These are phyloP conservation scores for Mus spicilegus DNA, from an alignment of 2,113 vertebrate species.

Conservation along the genomic window DNA sequence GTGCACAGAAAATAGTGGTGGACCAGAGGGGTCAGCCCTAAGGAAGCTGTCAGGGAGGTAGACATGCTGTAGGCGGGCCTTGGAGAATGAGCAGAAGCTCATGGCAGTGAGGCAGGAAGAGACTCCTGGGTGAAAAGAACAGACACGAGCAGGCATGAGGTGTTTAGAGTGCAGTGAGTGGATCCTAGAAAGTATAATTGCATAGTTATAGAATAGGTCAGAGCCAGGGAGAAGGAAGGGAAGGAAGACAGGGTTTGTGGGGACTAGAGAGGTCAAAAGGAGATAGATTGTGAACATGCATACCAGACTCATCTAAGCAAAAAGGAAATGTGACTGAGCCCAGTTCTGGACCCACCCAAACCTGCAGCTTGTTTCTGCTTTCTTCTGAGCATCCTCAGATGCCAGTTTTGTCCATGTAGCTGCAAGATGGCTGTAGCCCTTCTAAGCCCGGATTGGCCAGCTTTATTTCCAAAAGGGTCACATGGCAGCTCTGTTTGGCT, in stretches of 20 bases:
- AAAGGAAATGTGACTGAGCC: not conserved
- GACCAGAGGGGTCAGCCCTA: not conserved
- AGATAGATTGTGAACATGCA: not conserved
- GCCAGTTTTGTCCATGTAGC: not conserved
- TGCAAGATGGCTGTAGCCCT: not conserved
- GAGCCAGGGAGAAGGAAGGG: not conserved
- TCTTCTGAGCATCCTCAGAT: not conserved
- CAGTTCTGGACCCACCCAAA: not conserved
- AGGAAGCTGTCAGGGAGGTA: not conserved
- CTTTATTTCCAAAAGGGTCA: not conserved
- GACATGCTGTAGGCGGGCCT: not conserved
- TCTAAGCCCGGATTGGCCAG: not conserved
- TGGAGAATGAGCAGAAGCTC: not conserved
- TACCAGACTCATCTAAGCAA: not conserved
- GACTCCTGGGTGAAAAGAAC: not conserved
- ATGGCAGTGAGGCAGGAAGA: not conserved
- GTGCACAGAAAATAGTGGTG: not conserved
- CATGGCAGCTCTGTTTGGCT: not conserved
- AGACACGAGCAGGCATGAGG: not conserved
- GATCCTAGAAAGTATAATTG: not conserved
- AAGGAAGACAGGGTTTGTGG: accelerated
- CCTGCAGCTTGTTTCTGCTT: not conserved
- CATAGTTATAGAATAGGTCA: not conserved
- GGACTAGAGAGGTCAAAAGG: not conserved
- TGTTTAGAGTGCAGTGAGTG: not conserved